These are phyloP conservation scores for Lagopus muta DNA, from an alignment of 2,113 vertebrate species.

Conservation along the genomic window DNA sequence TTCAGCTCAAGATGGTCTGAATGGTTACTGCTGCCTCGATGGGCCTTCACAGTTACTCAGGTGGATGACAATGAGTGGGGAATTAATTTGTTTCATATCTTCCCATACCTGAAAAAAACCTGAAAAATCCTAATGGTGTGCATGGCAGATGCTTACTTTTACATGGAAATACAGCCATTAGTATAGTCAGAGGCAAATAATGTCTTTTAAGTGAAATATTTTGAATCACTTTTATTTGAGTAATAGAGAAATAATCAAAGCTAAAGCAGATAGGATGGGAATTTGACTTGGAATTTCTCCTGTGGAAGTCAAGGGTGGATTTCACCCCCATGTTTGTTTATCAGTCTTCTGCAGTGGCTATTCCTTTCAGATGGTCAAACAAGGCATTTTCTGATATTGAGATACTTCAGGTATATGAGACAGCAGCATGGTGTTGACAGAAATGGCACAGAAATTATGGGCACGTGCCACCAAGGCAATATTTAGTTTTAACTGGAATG, in stretches of 20 bases:
- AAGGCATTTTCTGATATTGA: not conserved
- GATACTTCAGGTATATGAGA: not conserved
- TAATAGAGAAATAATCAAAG: not conserved
- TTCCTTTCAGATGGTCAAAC: not conserved
- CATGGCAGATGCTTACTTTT: not conserved
- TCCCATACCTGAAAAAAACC: not conserved
- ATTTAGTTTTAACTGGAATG: not conserved
- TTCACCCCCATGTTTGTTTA: not conserved
- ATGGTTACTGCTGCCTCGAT: not conserved
- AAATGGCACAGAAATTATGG: not conserved
- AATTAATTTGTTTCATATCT: rapidly evolving
- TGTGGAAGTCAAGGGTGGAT: not conserved
- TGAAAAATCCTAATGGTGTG: not conserved
- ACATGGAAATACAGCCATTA: not conserved
- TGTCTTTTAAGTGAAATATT: not conserved
- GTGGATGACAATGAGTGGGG: not conserved
- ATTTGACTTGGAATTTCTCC: not conserved
- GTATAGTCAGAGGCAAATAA: not conserved
- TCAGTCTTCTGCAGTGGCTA: not conserved
- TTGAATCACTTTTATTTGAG: not conserved
- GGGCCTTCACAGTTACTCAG: not conserved
- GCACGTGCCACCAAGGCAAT: not conserved
- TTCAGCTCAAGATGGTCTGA: not conserved
- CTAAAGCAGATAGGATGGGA: not conserved
- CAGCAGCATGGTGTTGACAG: not conserved